Base-by-base conservation (phyloP, 2,888 invertebrate genomes). In the Sisyra nigra region DNA sequence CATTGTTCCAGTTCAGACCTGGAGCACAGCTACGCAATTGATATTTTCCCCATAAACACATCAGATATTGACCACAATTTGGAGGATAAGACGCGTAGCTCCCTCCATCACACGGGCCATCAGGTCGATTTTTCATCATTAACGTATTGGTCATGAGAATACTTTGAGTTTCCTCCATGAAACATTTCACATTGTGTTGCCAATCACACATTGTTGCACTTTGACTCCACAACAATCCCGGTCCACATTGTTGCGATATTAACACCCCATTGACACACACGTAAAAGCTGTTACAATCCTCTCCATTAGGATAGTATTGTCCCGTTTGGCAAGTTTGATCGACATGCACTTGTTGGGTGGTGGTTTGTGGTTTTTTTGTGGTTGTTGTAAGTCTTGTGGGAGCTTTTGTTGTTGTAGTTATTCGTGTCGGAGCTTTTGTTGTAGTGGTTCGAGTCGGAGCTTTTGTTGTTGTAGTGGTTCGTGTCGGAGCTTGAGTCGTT, bases 1-100 rank as follows among this genome's bases (percentile, higher is more conserved):
- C 77, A 55, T 70, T 68, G 57, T 80, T 83, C 75, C 81, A 85
- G 50, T 83, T 77, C 29, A 85, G 62, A 10, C 81, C 81, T 7
- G 74, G 68, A 33, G 75, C 72, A 57, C 88, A 89, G 10, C 74
- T 63, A 51, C 76, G 79, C 13, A 74, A 69, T 56, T 83, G 75
- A 45, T 75, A 77, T 53, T 78, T 76, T 29, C 84, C 84, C 72
- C 85, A 86, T 13, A 85, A 63, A 52, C 89, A 89, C 48, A 80
- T 76, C 47, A 77, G 67, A 55, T 85, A 88, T 42, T 77, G 74
- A 1, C 67, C 67, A 54, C 88, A 88, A 53, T 86, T 79, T 0
- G 71, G 70, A 1, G 79, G 76, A 49, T 76, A 67, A 1, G 71
- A 60, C 0, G 77, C 70, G 52, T 76, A 80, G 45, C 69, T 61